phyloP scores from a whole-genome alignment of 2,113 vertebrate genomes.

The Corythornis vintsioides region DNA sequence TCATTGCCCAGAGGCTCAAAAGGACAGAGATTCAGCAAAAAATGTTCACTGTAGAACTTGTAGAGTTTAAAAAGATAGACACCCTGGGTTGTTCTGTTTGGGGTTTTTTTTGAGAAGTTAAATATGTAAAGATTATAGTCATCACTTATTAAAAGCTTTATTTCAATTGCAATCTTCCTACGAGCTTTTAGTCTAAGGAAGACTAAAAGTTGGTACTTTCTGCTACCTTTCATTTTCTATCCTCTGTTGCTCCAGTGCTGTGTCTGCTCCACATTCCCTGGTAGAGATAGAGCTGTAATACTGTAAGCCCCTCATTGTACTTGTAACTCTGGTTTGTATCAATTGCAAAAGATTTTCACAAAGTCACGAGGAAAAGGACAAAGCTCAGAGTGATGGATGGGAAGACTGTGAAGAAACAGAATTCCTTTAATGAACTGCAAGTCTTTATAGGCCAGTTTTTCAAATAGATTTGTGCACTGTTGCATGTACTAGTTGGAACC shows the following conservation, averaged over 20 bases:
- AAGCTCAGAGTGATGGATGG: not conserved
- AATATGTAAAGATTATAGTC: not conserved
- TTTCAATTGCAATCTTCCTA: not conserved
- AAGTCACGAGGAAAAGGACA: not conserved
- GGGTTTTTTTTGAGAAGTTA: not conserved
- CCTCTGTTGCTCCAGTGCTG: fast-evolving
- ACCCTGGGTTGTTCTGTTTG: not conserved
- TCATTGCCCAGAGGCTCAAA: not conserved
- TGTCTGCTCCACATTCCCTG: not conserved
- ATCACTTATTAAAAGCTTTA: not conserved
- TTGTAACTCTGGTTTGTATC: not conserved
- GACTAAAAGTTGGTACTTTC: not conserved
- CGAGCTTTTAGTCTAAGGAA: not conserved
- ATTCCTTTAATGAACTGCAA: constrained; percentile 4
- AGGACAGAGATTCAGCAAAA: not conserved
- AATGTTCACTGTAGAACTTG: not conserved
- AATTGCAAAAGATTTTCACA: not conserved
- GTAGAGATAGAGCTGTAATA: not conserved
- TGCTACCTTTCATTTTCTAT: not conserved
- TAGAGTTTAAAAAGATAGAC: not conserved
- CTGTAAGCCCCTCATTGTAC: not conserved
- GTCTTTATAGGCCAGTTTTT: not conserved
- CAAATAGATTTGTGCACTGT: not conserved
- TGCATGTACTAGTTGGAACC: not conserved
- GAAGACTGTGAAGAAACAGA: not conserved